phyloP scores from a whole-genome alignment of 1,140 invertebrate species.

The Drosophila athabasca region DNA sequence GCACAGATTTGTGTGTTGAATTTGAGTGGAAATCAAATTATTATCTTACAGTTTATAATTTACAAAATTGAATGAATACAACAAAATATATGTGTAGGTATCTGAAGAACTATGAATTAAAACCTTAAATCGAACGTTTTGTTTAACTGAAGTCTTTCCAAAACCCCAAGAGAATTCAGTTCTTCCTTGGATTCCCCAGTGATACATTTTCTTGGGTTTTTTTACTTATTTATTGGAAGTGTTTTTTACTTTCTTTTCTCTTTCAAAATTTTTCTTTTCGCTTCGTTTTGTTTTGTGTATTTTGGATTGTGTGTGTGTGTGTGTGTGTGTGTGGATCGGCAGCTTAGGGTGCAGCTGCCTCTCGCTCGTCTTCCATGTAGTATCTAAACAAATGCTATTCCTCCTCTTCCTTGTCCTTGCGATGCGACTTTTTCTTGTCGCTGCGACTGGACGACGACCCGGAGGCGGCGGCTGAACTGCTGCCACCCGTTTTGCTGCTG shows the following conservation, averaged over 20 bases:
- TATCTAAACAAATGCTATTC: constrained; percentile 83
- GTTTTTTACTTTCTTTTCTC: constrained; percentile 17
- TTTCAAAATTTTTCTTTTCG: constrained; percentile 4
- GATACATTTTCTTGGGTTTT: constrained; percentile 11
- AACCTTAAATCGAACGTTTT: no score
- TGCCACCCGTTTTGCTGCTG: constrained; percentile 59
- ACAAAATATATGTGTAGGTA: no score
- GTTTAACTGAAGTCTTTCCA: no score
- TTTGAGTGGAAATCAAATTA: no score
- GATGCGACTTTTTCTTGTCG: constrained; percentile 87
- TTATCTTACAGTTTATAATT: no score
- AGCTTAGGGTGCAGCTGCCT: constrained; percentile 29
- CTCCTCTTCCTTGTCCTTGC: constrained; percentile 86
- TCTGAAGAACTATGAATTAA: no score
- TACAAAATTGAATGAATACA: no score
- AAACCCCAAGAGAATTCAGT: no score
- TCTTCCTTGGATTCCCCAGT: background rate
- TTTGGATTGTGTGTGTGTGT: constrained; percentile 10
- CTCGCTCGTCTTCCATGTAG: constrained; percentile 44
- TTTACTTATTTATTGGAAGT: constrained; percentile 55
- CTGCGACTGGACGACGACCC: constrained; percentile 69
- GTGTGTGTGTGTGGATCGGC: constrained; percentile 14
- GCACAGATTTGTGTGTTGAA: no score
- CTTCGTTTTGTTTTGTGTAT: constrained; percentile 1
- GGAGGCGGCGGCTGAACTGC: constrained; percentile 37